Evolutionary conservation across 37 sponge, comb jelly and placozoan genomes (phyloP).

Genomic region (Spongilla lacustris): DNA sequence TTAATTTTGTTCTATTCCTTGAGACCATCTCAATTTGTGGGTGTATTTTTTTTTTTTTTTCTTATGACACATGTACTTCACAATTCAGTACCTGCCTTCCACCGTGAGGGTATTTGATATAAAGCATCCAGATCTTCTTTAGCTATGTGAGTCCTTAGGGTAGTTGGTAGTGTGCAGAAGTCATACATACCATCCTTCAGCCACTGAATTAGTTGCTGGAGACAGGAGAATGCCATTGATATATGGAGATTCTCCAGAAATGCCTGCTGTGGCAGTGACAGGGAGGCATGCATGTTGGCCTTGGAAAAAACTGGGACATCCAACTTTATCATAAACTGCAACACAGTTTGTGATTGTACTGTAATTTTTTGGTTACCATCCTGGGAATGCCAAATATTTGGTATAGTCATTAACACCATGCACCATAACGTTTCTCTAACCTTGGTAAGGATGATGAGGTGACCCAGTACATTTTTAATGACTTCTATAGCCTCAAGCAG

Average conservation of each 20-base stretch:
- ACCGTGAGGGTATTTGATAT: slow-evolving; percentile 16
- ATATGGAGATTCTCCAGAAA: slow-evolving; percentile 42
- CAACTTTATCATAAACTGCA: background rate
- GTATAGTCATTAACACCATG: too few relatives aligned
- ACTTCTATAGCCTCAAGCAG: slow-evolving; percentile 64
- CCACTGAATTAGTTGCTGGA: slow-evolving; percentile 65
- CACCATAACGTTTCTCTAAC: too few relatives aligned
- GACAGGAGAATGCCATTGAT: slow-evolving; percentile 33
- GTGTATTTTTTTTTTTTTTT: too few relatives aligned
- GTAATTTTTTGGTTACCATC: too few relatives aligned
- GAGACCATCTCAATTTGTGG: too few relatives aligned
- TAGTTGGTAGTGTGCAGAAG: slow-evolving; percentile 62
- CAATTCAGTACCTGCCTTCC: background rate
- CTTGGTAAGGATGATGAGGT: slow-evolving; percentile 53
- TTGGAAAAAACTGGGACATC: background rate
- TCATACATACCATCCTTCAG: slow-evolving; percentile 73
- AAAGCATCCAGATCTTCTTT: slow-evolving; percentile 24
- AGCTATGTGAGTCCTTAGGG: slow-evolving; percentile 50
- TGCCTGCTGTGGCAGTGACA: slow-evolving; percentile 41
- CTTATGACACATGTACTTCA: too few relatives aligned
- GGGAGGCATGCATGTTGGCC: slow-evolving; percentile 9
- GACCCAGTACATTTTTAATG: slow-evolving; percentile 67
- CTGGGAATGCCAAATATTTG: too few relatives aligned
- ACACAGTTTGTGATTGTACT: too few relatives aligned
- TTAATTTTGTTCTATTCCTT: too few relatives aligned